Conservation (phyloP, 1,140 invertebrate genomes). For the Saccostrea echinata region DNA sequence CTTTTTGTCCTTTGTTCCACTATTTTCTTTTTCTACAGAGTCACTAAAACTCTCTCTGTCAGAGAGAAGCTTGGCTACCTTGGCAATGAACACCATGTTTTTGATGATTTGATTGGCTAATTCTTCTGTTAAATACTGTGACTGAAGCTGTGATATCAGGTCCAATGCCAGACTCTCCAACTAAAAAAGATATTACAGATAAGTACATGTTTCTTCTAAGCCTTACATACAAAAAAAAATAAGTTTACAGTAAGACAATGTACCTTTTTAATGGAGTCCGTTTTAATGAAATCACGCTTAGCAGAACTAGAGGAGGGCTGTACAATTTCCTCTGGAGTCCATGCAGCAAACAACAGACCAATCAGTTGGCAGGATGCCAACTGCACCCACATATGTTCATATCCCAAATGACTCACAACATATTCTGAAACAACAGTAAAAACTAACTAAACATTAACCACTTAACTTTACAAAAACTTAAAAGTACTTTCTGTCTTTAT, state of each 20-base stretch:
- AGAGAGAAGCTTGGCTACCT: constrained; percentile 81
- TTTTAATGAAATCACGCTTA: neutral
- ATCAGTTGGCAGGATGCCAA: constrained; percentile 88
- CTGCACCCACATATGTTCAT: constrained; percentile 88
- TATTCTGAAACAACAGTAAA: constrained; percentile 63
- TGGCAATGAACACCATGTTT: constrained; percentile 86
- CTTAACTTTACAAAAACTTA: too few relatives aligned
- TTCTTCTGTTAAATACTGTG: constrained; percentile 75
- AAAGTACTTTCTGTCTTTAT: too few relatives aligned
- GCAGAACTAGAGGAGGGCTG: neutral
- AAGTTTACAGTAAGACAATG: too few relatives aligned
- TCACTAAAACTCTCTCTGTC: constrained; percentile 51
- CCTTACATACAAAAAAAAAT: too few relatives aligned
- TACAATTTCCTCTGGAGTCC: constrained; percentile 84
- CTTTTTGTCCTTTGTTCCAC: constrained; percentile 75
- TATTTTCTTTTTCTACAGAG: constrained; percentile 61
- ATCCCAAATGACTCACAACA: constrained; percentile 81
- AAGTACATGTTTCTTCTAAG: too few relatives aligned
- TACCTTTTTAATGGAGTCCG: constrained; percentile 27
- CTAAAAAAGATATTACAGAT: constrained; percentile 37
- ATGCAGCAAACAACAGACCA: constrained; percentile 85
- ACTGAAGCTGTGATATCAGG: constrained; percentile 87
- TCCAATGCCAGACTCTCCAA: constrained; percentile 86
- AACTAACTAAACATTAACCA: neutral
- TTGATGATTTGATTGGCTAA: constrained; percentile 82